Conservation (phyloP, 2,888 invertebrate species). For the Drosophila limbata region DNA sequence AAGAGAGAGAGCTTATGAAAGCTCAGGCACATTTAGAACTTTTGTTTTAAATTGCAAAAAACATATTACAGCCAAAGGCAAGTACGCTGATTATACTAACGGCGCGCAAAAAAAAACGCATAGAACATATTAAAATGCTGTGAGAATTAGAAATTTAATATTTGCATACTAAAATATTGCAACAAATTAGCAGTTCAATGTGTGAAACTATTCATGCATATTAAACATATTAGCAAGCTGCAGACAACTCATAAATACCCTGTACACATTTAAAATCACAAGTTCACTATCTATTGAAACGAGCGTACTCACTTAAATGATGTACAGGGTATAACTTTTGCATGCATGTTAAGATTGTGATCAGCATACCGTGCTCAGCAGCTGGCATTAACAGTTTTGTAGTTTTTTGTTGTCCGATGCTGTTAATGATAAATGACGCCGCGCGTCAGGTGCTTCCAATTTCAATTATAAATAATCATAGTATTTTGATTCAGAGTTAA, state of each 20-base stretch:
- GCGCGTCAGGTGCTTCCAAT: conserved; percentile 8
- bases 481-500: conserved; percentile 29
- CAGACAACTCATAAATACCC: neutral
- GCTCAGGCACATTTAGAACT: neutral
- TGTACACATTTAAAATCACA: neutral
- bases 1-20: neutral
- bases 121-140: neutral
- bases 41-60: conserved; percentile 4
- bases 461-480: conserved; percentile 50
- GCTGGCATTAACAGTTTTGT: conserved; percentile 11
- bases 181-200: neutral
- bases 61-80: neutral
- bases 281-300: neutral
- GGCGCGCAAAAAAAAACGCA: neutral
- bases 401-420: conserved; percentile 15
- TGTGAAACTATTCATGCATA: conserved; percentile 5
- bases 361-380: conserved; percentile 12
- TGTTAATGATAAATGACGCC: conserved; percentile 3
- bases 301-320: neutral
- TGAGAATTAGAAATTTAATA: too few species aligned
- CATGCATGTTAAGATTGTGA: conserved; percentile 15
- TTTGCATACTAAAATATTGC: too few species aligned
- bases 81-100: conserved; percentile 1
- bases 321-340: conserved; percentile 9
- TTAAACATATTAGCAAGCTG: neutral